These are phyloP conservation scores for Petrocephalus sullivani DNA, from an alignment of 2,797 vertebrate genomes.

Conservation along the genomic window DNA sequence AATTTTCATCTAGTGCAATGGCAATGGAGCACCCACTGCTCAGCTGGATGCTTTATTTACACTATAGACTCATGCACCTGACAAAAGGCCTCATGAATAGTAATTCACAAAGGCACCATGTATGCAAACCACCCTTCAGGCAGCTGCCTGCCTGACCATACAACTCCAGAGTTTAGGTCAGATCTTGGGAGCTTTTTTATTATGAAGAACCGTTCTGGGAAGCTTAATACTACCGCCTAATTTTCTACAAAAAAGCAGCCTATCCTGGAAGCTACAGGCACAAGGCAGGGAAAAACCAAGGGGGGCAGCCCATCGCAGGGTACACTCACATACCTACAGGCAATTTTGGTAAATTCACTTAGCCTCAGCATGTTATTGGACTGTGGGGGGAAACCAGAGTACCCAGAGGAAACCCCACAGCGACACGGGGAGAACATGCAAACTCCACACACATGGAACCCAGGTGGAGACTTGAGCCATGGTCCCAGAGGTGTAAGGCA, in stretches of 20 bases:
- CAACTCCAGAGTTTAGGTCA: background rate
- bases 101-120: constrained; percentile 50
- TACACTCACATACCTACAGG: too few species aligned
- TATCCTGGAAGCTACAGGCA: constrained; percentile 11
- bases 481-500: too few species aligned
- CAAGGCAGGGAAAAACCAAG: constrained; percentile 17
- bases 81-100: constrained; percentile 50
- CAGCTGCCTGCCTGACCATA: background rate
- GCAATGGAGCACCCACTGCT: constrained; percentile 33
- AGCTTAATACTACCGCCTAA: constrained; percentile 35
- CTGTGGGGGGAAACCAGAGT: too few species aligned
- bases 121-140: constrained; percentile 35
- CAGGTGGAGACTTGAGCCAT: too few species aligned
- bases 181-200: constrained; percentile 44
- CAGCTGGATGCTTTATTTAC: constrained; percentile 45
- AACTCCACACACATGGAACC: too few species aligned
- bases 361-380: too few species aligned
- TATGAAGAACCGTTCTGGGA: constrained; percentile 52
- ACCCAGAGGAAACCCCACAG: too few species aligned
- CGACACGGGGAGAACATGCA: too few species aligned
- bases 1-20: constrained; percentile 46
- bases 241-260: constrained; percentile 16
- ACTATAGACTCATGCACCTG: constrained; percentile 57
- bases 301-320: too few species aligned
- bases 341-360: too few species aligned